A percentile compares a stretch with the other conserved stretches of the same genome.
Conservation (phyloP, 2,888 invertebrate species). For the Nomada ferruginata region DNA sequence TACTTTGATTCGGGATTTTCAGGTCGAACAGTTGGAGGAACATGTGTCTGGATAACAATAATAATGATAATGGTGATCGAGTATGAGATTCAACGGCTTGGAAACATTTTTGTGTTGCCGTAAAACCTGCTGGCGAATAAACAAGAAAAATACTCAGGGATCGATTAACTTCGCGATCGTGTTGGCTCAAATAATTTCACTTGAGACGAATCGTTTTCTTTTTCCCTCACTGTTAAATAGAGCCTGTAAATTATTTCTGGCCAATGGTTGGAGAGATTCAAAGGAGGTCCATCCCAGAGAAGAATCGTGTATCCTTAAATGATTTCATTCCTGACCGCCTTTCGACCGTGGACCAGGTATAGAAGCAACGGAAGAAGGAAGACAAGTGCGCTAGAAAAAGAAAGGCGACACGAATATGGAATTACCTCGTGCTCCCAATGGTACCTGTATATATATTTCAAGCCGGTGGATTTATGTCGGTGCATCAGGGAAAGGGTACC, state of each 20-base stretch:
- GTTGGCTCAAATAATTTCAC: background rate
- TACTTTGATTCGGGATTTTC: conserved; percentile 2
- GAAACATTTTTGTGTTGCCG: too few relatives aligned
- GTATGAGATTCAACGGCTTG: too few relatives aligned
- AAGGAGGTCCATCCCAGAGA: conserved; percentile 24
- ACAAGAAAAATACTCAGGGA: background rate
- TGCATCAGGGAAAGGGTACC: conserved; percentile 56
- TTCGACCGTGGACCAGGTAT: conserved; percentile 63
- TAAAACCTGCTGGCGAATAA: background rate
- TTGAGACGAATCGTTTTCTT: conserved; percentile 1
- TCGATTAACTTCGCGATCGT: background rate
- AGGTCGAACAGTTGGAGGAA: background rate
- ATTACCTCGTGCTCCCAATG: conserved; percentile 58
- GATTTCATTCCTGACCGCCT: conserved; percentile 58
- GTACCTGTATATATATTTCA: conserved; percentile 59
- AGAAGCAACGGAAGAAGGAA: conserved; percentile 51
- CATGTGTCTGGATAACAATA: background rate
- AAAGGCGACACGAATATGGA: conserved; percentile 65
- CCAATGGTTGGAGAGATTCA: conserved; percentile 4
- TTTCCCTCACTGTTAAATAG: conserved; percentile 8
- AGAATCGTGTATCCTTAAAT: conserved; percentile 62
- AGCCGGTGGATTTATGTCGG: conserved; percentile 75
- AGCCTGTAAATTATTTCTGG: conserved; percentile 44
- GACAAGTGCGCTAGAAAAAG: conserved; percentile 27
- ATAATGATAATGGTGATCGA: background rate